Evolutionary conservation across 2,797 vertebrate species (phyloP), one percentile per base, ranked within the genome.

Genomic region (Varecia variegata): DNA sequence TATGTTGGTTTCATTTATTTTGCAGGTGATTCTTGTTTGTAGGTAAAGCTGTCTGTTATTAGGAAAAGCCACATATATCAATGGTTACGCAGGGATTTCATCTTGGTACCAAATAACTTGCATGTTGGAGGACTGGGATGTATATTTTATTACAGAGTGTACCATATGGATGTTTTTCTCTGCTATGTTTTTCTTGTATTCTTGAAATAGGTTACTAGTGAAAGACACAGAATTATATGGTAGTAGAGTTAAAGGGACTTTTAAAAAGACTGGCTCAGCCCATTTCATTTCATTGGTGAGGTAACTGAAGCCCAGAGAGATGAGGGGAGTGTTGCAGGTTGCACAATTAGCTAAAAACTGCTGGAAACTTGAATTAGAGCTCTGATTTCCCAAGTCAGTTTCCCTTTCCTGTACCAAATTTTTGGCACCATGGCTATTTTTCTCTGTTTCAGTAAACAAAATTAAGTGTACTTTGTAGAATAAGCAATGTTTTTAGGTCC

Each of bases 71-170:
- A 81, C 20, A 52, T 79, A 52, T 38, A 43, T 58, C 56, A 32
- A 15, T 90, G 95, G 77, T 97, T 97, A 94, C 54, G 43, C 96
- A 97, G 97, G 89, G 56, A 17, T 74, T 94, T 58, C 35, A 77
- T 81, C 76, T 90, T 11, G 30, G 47, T 45, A 58, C 35, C 56
- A 81, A 89, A 70, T 30, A 95, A 94, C 62, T 93, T 81, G 18
- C 15, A 20, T 21, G 43, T 21, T 54, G 56, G 5, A 32, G 4
- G 20, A 68, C 84, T 89, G 45, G 32, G n/a, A 47, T 70, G 35
- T 15, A 23, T 68, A 54, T 87, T 82, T 90, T 87, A 83, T 83
- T 90, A 50, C 20, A 86, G 38, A 38, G 50, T 68, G 18, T 76
- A 50, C 12, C 15, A 17, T 74, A 77, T 67, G 21, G 58, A 30